These are phyloP conservation scores for Sympetrum striolatum DNA, from an alignment of 2,888 invertebrate genomes.

Conservation along the genomic window DNA sequence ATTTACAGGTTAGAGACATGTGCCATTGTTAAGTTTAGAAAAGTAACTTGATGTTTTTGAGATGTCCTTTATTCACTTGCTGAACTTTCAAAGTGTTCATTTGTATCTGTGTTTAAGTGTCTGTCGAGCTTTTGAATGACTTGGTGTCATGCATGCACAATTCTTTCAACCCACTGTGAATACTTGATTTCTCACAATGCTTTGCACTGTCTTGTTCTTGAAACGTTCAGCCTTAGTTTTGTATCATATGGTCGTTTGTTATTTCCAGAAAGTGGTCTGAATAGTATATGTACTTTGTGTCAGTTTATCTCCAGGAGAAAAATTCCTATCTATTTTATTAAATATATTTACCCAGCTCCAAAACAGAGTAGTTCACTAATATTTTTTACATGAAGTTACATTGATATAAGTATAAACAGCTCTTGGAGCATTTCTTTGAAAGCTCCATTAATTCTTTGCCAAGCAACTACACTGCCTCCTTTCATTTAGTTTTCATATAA, in stretches of 20 bases:
- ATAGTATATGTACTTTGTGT: too few species aligned
- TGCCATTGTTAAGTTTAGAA: not conserved
- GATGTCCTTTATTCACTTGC: not conserved
- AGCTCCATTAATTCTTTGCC: too few species aligned
- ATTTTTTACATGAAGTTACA: too few species aligned
- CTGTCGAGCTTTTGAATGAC: constrained; percentile 21
- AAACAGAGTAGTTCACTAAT: too few species aligned
- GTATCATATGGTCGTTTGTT: not conserved
- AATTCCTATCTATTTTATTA: too few species aligned
- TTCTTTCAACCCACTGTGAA: not conserved
- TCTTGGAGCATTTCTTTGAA: too few species aligned
- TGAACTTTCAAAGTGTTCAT: not conserved
- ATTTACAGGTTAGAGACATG: constrained; percentile 65
- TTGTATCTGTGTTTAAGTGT: not conserved
- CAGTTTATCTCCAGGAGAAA: too few species aligned
- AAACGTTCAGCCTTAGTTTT: not conserved
- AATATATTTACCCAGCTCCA: too few species aligned
- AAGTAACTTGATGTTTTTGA: not conserved
- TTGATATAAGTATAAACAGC: too few species aligned
- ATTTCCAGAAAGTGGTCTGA: not conserved
- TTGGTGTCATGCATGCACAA: constrained; percentile 1
- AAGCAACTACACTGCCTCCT: too few species aligned
- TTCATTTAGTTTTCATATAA: too few species aligned
- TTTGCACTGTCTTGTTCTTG: not conserved
- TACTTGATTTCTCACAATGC: not conserved